Evolutionary conservation across 2,797 vertebrate species (phyloP).

Genomic region (Denticeps clupeoides): DNA sequence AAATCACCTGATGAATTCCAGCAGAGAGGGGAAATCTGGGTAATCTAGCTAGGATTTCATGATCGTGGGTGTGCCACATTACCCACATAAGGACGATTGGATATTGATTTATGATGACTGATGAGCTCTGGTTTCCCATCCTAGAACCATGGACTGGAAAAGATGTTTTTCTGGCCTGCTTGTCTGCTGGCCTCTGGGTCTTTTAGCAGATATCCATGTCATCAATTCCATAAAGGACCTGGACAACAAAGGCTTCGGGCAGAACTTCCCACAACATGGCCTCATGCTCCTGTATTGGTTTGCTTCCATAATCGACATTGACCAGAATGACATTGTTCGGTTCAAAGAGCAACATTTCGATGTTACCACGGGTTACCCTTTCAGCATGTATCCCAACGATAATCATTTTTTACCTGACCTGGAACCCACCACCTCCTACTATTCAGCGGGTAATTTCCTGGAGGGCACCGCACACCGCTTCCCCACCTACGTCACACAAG

Average conservation of each 20-base stretch:
- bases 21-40: too few relatives aligned
- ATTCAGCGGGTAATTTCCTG: not conserved
- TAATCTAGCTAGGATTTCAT: too few relatives aligned
- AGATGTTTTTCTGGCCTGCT: not conserved
- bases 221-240: not conserved
- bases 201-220: not conserved
- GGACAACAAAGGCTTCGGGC: slow-evolving; percentile 1
- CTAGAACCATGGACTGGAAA: slow-evolving; percentile 5
- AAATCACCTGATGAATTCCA: too few relatives aligned
- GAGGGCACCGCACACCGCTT: not conserved
- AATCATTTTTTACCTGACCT: not conserved
- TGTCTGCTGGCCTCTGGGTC: not conserved
- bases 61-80: too few relatives aligned
- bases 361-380: not conserved
- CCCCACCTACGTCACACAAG: slow-evolving; percentile 10
- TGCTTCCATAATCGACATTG: not conserved
- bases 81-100: too few relatives aligned
- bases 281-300: slow-evolving; percentile 9
- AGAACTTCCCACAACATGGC: slow-evolving; percentile 5
- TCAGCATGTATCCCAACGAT: not conserved
- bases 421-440: not conserved
- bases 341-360: not conserved
- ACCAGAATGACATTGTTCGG: not conserved
- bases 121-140: too few relatives aligned
- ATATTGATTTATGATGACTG: too few relatives aligned